Evolutionary conservation across 2,888 invertebrate genomes (phyloP), one percentile per base, ranked within the genome.

Genomic region (Pyrrhosoma nymphula): DNA sequence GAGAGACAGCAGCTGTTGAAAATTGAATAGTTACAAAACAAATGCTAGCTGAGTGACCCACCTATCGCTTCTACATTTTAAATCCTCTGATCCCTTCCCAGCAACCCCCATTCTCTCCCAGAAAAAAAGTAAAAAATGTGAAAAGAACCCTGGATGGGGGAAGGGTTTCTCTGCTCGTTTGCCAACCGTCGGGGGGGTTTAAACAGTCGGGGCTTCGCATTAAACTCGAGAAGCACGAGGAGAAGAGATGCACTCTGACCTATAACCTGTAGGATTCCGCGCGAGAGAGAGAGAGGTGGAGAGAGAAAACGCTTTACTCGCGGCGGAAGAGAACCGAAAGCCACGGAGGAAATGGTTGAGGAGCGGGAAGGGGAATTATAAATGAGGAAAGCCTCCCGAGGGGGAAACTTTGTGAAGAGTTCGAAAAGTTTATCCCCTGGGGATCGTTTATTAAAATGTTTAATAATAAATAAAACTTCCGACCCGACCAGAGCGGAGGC

Each of bases 241-340:
- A 35, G 35, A 35, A 60, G 60, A 60, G 60, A 82, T 82, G 82
- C 82, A 82, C 82, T 82, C 35, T 35, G 35, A 35, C 35, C 82
- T 35, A 12, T 82, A 82, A 82, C 82, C 82, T 82, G 82, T 82
- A 82, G 82, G 82, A 82, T 82, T 82, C 82, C 82, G 16, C n/a
- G 82, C 6, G 82, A 60, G 60, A 60, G 60, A 20, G 20, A 60
- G 60, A 20, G 60, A 60, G 60, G 12, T 8, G 16, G 20, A 60
- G 16, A 12, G 60, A 60, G 60, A 60, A 14, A 35, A 2, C 82
- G 69, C n/a, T 35, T 35, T 82, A 82, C 82, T 1, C 60, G 35
- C 18, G 82, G 82, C 8, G 47, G 47, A 47, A 10, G 23, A n/a
- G n/a, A 82, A 82, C 26, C 18, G 82, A 82, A 35, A 82, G 35